Base-by-base conservation (phyloP, 2,113 vertebrate genomes). In the Nothocercus nigrocapillus region DNA sequence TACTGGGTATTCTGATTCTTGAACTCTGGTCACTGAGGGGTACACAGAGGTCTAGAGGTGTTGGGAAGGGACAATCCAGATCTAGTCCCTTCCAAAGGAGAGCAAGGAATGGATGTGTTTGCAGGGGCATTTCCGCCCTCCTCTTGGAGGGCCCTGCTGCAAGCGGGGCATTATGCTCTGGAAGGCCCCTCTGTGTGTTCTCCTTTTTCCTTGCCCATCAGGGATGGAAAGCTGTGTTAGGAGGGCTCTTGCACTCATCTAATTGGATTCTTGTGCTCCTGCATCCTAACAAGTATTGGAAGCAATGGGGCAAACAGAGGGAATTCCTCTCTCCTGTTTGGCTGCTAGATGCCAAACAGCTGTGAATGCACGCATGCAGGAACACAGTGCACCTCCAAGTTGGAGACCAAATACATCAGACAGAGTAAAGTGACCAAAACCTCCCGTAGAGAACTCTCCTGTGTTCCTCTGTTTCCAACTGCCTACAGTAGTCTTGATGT, bases 311-410 rank as follows among this genome's bases (percentile, higher is more conserved):
- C 49, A 74, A 85, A 67, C 2, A 19, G 36, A 19, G 36, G 32
- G 51, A 70, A 74, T 32, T 54, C 30, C 75, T 27, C 5, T 61
- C 53, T 61, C 49, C 58, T 19, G 15, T 20, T 32, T 40, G 58
- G 7, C 72, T 83, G 44, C 18, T 20, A 21, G 54, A 49, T 32
- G 69, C 40, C 32, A 68, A 68, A 47, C 22, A 3, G 6, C 14
- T 21, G 25, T 90, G 16, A 53, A 18, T 4, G 1, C 2, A 2
- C n/a, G 13, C 7, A 16, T 70, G 20, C 49, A 13, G 6, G 9
- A 68, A 2, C 34, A 64, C 0, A 0, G 28, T 61, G 25, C 20
- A 10, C 64, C 42, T 72, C 42, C 53, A 40, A 36, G 49, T 42
- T 36, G 18, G 3, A 53, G 28, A 27, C 22, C 51, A 13, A 20